Evolutionary conservation across 2,888 invertebrate species (phyloP).

Genomic region (Philaethria dido): DNA sequence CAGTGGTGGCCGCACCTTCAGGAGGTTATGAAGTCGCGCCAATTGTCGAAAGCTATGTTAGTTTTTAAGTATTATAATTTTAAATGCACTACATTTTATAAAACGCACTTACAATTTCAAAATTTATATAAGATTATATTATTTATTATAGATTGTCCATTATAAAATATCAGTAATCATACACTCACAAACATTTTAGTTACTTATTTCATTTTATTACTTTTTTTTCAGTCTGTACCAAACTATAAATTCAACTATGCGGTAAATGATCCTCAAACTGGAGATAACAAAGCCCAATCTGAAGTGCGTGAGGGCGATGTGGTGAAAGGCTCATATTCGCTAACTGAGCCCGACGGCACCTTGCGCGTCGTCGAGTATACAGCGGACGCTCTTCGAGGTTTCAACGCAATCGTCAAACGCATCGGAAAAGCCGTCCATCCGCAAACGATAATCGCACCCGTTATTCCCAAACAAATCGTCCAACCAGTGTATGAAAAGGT

Average conservation of each 20-base stretch:
- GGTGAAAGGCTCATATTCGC: constrained; percentile 76
- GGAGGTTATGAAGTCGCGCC: constrained; percentile 49
- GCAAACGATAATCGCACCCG: constrained; percentile 47
- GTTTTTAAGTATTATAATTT: constrained; percentile 42
- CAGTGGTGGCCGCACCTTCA: constrained; percentile 61
- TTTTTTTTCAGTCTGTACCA: constrained; percentile 63
- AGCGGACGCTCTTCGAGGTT: constrained; percentile 70
- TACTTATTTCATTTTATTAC: not conserved
- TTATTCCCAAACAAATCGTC: constrained; percentile 37
- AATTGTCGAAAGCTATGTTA: constrained; percentile 54
- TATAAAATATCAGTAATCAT: not conserved
- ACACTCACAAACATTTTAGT: not conserved
- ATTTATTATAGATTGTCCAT: too few species aligned
- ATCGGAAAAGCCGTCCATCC: constrained; percentile 70
- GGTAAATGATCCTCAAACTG: constrained; percentile 75
- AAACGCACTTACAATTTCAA: not conserved
- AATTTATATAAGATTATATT: too few species aligned
- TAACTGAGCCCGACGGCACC: constrained; percentile 76
- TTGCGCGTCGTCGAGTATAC: constrained; percentile 73
- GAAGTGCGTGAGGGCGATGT: constrained; percentile 74
- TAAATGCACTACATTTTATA: not conserved
- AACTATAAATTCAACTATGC: constrained; percentile 79
- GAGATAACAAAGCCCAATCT: constrained; percentile 75
- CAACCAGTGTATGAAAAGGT: constrained; percentile 43
- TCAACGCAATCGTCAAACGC: constrained; percentile 77